A percentile compares a stretch with the other conserved stretches of the same genome.
These are phyloP conservation scores for Idaea straminata DNA, from an alignment of 2,888 invertebrate species.

Conservation along the genomic window DNA sequence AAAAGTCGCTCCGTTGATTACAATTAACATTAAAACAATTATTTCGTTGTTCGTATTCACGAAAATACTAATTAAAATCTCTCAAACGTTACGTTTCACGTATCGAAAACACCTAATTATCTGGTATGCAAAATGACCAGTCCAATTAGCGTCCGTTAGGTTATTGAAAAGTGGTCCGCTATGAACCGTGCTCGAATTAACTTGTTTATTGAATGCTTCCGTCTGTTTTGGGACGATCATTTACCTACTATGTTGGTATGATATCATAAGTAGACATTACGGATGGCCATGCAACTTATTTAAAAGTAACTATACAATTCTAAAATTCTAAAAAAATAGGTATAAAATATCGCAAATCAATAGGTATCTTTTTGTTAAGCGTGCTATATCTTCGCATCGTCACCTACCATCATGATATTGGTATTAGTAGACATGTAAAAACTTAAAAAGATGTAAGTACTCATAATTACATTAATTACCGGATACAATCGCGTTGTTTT, in stretches of 20 bases:
- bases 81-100: not conserved
- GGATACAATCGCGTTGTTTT: too few relatives aligned
- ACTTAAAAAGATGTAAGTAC: too few relatives aligned
- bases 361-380: too few relatives aligned
- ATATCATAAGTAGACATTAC: not conserved
- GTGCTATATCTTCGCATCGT: too few relatives aligned
- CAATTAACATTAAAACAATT: not conserved
- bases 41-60: not conserved
- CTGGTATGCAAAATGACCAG: slow-evolving; percentile 13
- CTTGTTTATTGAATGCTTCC: slow-evolving; percentile 45
- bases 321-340: too few relatives aligned
- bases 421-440: too few relatives aligned
- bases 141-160: slow-evolving; percentile 21
- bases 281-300: not conserved
- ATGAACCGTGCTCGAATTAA: slow-evolving; percentile 38
- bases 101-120: slow-evolving; percentile 28
- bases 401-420: too few relatives aligned
- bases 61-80: not conserved
- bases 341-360: too few relatives aligned
- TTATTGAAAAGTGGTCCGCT: slow-evolving; percentile 25
- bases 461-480: too few relatives aligned
- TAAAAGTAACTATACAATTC: not conserved
- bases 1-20: not conserved
- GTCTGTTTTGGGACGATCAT: slow-evolving; percentile 3
- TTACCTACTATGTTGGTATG: not conserved